These are phyloP conservation scores for Xanthia togata DNA, from an alignment of 2,888 invertebrate genomes.

Conservation along the genomic window DNA sequence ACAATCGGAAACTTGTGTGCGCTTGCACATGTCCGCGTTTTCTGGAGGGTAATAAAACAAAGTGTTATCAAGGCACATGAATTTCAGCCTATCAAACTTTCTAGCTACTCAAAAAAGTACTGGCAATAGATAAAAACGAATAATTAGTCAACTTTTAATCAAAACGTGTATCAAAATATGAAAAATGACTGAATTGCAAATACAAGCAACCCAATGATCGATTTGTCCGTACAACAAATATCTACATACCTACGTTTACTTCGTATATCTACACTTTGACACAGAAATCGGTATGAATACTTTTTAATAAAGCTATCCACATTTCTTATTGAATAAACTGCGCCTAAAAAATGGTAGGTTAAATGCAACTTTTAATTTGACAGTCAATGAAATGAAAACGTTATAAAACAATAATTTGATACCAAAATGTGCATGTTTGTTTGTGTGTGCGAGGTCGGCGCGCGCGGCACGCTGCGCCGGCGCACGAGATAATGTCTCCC, in stretches of 20 bases:
- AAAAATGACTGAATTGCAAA: constrained; percentile 5
- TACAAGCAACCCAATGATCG: background rate
- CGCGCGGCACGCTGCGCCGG: constrained; percentile 63
- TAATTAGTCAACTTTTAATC: background rate
- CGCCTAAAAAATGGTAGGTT: background rate
- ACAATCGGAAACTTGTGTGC: background rate
- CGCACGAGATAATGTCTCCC: constrained; percentile 71
- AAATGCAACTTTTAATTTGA: constrained; percentile 28
- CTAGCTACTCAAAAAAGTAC: background rate
- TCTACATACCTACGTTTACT: too few relatives aligned
- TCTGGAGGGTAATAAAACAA: background rate
- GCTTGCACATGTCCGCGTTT: background rate
- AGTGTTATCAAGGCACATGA: background rate
- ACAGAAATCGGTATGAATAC: background rate
- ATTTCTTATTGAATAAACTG: background rate
- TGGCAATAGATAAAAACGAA: background rate
- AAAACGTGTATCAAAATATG: background rate
- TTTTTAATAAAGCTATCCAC: background rate
- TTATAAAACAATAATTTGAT: constrained; percentile 43
- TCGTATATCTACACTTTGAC: background rate
- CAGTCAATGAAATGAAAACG: constrained; percentile 27
- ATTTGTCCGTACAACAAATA: background rate
- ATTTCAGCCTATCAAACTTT: background rate
- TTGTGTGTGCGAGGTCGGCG: constrained; percentile 44
- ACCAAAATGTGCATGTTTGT: constrained; percentile 53